Evolutionary conservation across 2,888 invertebrate genomes (phyloP), one percentile per base, ranked within the genome.

Genomic region (Myathropa florea): DNA sequence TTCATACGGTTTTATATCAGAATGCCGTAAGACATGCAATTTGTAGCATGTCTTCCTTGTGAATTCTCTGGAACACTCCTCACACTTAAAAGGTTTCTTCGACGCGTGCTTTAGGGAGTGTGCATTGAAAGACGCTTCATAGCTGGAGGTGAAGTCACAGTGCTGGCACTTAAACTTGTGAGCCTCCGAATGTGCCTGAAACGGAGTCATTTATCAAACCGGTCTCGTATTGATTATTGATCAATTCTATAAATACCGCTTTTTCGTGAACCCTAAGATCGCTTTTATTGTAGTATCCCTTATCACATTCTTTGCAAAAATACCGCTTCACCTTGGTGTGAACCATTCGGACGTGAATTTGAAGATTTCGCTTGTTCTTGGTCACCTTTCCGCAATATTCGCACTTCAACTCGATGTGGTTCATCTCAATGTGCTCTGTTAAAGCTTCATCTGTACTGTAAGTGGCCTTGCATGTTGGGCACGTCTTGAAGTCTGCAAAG

Each of bases 201-300:
- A 53, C n/a, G 7, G 6, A 9, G 9, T 1, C 6, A 12, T 28
- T 46, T 18, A 2, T 9, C 18, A 26, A n/a, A 4, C 4, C 10
- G 1, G 0, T 3, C 0, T 9, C 18, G 1, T 4, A 21, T 0
- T 21, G 0, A 36, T 24, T 28, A 21, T 30, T 24, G 3, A 24
- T 46, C 1, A 26, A 21, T 67, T 18, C 18, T 18, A n/a, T 60
- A 88, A 70, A 81, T 88, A 90, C 90, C 75, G 89, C 77, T 68
- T 88, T 89, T 24, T 90, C 90, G 72, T 92, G 92, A 7, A 89
- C 88, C 33, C 90, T 89, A 83, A 89, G 89, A 89, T 92, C 92
- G 68, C 91, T 91, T 18, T 90, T 91, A 79, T 92, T 90, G 87
- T 90, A 92, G 81, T 91, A 92, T 0, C 92, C 92, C 63, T 92